Base-by-base conservation (phyloP, 2,113 vertebrate species). In the Toxostoma redivivum region DNA sequence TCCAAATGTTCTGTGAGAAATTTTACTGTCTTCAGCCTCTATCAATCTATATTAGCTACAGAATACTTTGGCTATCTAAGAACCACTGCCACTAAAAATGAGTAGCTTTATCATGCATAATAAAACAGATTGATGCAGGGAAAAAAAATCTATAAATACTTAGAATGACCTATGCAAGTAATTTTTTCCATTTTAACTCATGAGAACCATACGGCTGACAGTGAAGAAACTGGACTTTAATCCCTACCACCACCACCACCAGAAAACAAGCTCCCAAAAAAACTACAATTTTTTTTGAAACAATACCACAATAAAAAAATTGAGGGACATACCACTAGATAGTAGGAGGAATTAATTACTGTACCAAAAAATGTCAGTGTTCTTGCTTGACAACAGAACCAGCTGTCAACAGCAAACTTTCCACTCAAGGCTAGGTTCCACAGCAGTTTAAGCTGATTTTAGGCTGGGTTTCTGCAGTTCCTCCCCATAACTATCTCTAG, bases 211-310 rank as follows among this genome's bases (percentile, higher is more conserved):
- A 45, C 8, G 9, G 18, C 27, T 65, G 60, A 47, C 40, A 69
- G 8, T 7, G 12, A 83, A 77, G 20, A 66, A 62, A 74, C 1
- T 9, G 21, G 18, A 77, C 18, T 54, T 72, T 16, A 86, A 56
- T 18, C 11, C 20, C 10, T 4, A 15, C 3, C 6, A 33, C 15
- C 5, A 15, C 2, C 7, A 21, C 2, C 6, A 58, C 16, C 5
- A 56, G 72, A 45, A 12, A 80, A 57, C 15, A 45, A 54, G 4
- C 8, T n/a, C 5, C 15, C 6, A 1, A 2, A 22, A 27, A 88
- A 38, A 2, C 0, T 44, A 66, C 7, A 37, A 2, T 48, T 42
- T 30, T 85, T 91, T 53, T 53, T 66, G 27, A 79, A 28, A 79
- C 7, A 91, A 86, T 88, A 65, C 4, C 6, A 4, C 30, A 20